Evolutionary conservation across 2,888 invertebrate genomes (phyloP), one percentile per base, ranked within the genome.

Genomic region (Andrena hattorfiana): DNA sequence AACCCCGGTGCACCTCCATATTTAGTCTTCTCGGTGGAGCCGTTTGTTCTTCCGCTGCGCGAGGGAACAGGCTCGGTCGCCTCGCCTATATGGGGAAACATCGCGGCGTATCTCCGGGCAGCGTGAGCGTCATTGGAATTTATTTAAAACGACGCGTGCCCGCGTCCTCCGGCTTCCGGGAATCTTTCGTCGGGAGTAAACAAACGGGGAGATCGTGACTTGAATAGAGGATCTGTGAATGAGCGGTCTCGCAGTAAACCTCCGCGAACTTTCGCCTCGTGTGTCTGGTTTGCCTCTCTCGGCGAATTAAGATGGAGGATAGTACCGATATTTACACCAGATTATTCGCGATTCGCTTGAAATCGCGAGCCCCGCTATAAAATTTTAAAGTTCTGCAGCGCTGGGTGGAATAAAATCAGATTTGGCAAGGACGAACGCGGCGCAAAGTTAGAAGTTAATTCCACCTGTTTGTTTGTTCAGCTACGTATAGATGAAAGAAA

Each of bases 1-100:
- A 84, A 84, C 72, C 72, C 49, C 54, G 23, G 35, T 26, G 20
- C n/a, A 13, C 56, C 30, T 42, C 78, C 75, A 49, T 84, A 79
- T 76, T 84, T 83, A 83, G 84, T 8, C 72, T 23, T 62, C 49
- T 4, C 42, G n/a, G 42, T 28, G 51, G 72, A 48, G 66, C 66
- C 30, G 83, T 73, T 81, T 66, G 72, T 49, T 81, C 76, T 83
- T 81, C 83, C 81, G 76, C 69, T 66, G 23, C 77, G 68, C 32
- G 51, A 42, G 42, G 68, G 67, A 68, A 72, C 68, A 72, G 78
- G 71, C 54, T 59, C n/a, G 74, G 42, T n/a, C 8, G 56, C 48
- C 26, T 77, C 48, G 64, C 77, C 30, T 70, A 69, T 69, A 63
- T 72, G 63, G 78, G 63, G 42, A 78, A 59, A 64, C 63, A 16